Evolutionary conservation across 2,113 vertebrate species (phyloP), one percentile per base, ranked within the genome.

Genomic region (Nyctereutes procyonoides): DNA sequence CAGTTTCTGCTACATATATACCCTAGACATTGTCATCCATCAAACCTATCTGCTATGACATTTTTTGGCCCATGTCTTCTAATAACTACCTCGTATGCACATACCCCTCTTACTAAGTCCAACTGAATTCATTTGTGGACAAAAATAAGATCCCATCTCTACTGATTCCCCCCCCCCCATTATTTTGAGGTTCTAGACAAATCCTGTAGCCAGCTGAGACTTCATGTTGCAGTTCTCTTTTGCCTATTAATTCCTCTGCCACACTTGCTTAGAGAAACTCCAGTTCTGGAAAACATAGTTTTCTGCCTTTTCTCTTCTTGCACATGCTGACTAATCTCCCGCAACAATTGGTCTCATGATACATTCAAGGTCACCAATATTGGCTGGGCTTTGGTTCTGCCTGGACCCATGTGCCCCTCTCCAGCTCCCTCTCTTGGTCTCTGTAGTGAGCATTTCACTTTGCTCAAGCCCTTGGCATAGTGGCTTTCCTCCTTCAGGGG

Each of bases 101-200:
- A 71, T 55, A n/a, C 58, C 22, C 22, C 10, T 93, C 11, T 94
- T 8, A 65, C 28, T 63, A 71, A 43, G 7, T 79, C 5, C 62
- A 63, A 51, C 13, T 91, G 65, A 80, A 87, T 87, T 91, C 20
- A 63, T 58, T 87, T 90, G 51, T 65, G 8, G 22, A 56, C 43
- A 79, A 79, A 96, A 63, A 86, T 63, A 77, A 86, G 55, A 81
- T 16, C 4, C 20, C 13, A 90, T 51, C 12, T 26, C 65, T 19
- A 71, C 5, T 62, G 53, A 43, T 0, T 15, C 32, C 15, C 32
- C 32, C 3, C 14, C 17, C 20, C 15, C 43, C 35, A 48, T 90
- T 80, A 90, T 73, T 86, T 56, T 76, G 71, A 73, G 63, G 82
- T 87, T 83, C 88, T 77, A 69, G 38, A 60, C n/a, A 82, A 96